Evolutionary conservation across 2,113 vertebrate species (phyloP), one percentile per base, ranked within the genome.

Genomic region (Erinaceus europaeus): DNA sequence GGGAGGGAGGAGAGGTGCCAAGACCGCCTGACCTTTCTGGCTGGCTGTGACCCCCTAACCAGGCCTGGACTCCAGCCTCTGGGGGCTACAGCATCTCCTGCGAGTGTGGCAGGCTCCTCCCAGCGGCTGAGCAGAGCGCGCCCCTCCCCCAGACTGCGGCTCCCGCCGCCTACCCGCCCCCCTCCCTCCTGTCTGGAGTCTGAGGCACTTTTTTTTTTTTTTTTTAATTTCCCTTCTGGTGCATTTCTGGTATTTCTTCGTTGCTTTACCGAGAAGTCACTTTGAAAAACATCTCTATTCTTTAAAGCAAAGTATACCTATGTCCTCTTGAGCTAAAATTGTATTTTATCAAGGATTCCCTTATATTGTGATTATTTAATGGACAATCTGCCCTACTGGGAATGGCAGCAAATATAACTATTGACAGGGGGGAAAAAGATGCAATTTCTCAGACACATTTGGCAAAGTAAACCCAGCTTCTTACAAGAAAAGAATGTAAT

Each of bases 401-500:
- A 81, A 84, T 1, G 6, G 65, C 69, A 89, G 78, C 69, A 92
- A 89, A 93, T 87, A 57, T 12, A 84, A 71, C 69, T 93, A 82
- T 85, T 91, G 92, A 92, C 87, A 36, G 55, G 40, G 2, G 9
- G 18, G 18, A 20, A 12, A 42, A 44, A 76, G 84, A 94, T 87
- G 69, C 75, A 79, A 77, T 94, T 93, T 78, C 85, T 81, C 78
- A 95, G 90, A 94, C 82, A 79, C 82, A 92, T 75, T 94, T 95
- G 91, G 94, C 92, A 89, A 90, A 92, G 90, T 36, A 36, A 89
- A 91, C 68, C 81, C 75, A 88, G 85, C 78, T 93, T 92, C 91
- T 94, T 93, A 82, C 67, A 88, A 92, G 94, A 86, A 93, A 95
- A 90, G 92, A 94, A 94, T 94, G 94, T 82, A 89, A 94, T 93